Base-by-base conservation (phyloP, 1,140 invertebrate genomes). In the Lepidurus arcticus region DNA sequence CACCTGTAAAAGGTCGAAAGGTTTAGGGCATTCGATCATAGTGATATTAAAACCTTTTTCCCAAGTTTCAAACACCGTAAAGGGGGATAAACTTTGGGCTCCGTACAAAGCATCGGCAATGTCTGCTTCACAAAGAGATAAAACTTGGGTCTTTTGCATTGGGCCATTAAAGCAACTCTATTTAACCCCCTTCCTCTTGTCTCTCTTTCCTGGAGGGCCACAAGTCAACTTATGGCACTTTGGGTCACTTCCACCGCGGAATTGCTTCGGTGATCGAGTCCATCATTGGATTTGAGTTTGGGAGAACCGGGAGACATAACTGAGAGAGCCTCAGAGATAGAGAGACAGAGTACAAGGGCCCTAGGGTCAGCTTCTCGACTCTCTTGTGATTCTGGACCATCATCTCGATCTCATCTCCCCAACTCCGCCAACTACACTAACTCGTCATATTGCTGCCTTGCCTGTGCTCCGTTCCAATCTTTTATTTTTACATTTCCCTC, bases 161-260 rank as follows among this genome's bases (percentile, higher is more conserved):
- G 53, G 8, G 53, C 13, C 21, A 65, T 65, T 65, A 65, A 21
- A 16, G 16, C 53, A 65, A 65, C 53, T 65, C 8, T 8, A 65
- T 65, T 65, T 65, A 16, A 65, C 53, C 53, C 53, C 13, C 45
- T 21, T 21, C 53, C 53, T 65, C 53, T 65, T 65, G 53, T 65
- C 53, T 65, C 53, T 65, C 53, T 65, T 65, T 65, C 53, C 53
- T 65, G 7, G 53, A 34, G 53, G 53, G 16, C 16, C 53, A 65
- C 53, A 65, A 65, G 53, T 65, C 53, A 65, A 65, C 53, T 65
- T 65, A 65, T 65, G 53, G 53, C 53, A 65, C 53, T 65, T 65
- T 65, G 53, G 53, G 53, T 65, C 53, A 65, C 53, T 65, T 65
- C 21, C 53, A 65, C 53, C 21, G 53, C 53, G 53, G 53, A 65